Percentiles rank a stretch among this genome's conserved stretches.
These are phyloP conservation scores for Nyctereutes procyonoides DNA, from an alignment of 2,113 vertebrate genomes.

Conservation along the genomic window DNA sequence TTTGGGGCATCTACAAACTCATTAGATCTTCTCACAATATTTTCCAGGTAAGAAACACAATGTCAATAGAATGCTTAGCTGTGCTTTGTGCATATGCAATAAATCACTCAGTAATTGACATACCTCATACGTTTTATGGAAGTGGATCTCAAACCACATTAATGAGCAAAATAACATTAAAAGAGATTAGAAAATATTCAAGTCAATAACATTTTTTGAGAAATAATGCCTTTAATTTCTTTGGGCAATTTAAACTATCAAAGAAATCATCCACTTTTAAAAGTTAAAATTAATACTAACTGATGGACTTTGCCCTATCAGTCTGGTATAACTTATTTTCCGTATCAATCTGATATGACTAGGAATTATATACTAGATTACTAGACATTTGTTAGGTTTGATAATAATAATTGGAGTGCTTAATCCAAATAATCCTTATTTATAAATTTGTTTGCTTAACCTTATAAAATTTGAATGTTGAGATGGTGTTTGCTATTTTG, in stretches of 20 bases:
- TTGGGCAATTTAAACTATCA: neutral
- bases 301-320: neutral
- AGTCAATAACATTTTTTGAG: neutral
- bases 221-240: conserved; percentile 4
- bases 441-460: conserved; percentile 45
- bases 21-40: neutral
- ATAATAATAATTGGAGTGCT: neutral
- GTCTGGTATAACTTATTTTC: neutral
- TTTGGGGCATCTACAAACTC: neutral
- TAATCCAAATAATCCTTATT: neutral
- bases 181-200: neutral
- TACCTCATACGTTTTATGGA: neutral
- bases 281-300: conserved; percentile 15
- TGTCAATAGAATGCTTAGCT: neutral
- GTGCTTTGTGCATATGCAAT: neutral
- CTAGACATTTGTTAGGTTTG: neutral
- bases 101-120: neutral
- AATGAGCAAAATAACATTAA: neutral
- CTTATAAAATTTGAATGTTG: neutral
- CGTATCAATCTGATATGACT: neutral
- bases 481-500: neutral
- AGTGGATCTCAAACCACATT: neutral
- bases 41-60: neutral
- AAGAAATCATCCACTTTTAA: neutral
- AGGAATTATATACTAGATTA: neutral